Evolutionary conservation across 2,113 vertebrate genomes (phyloP), one percentile per base, ranked within the genome.

Genomic region (Hippoglossus stenolepis): DNA sequence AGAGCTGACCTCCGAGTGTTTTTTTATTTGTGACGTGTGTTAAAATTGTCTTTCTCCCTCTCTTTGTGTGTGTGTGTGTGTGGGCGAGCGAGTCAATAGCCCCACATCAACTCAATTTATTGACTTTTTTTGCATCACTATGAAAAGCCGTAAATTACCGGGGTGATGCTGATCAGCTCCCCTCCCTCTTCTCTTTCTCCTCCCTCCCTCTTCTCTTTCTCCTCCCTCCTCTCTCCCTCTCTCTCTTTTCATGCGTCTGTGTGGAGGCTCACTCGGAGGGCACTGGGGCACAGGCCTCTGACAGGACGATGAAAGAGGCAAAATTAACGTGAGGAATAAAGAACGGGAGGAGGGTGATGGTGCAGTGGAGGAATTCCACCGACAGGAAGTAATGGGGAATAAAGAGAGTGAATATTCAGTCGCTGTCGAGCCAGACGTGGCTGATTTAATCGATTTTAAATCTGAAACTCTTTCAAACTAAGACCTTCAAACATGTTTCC

Each of bases 71-170:
- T 28, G 28, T 28, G 28, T n/a, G n/a, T 31, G 28, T 7, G 59
- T 11, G 59, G 5, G 28, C 0, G 1, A 64, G 24, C 1, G 26
- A 28, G 40, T 85, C 73, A 85, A 76, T 62, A 56, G 79, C 70
- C 59, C 61, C 79, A 68, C 87, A 87, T 85, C 77, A 83, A 69
- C 59, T 78, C 43, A 80, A 82, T 91, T 92, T 86, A 93, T 81
- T 75, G 89, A 86, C 89, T 73, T 82, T 84, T 31, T 93, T 90
- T 85, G 86, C 91, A 93, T 90, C 68, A 86, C 90, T 88, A 92
- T 90, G 85, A 90, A 85, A 85, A 80, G 87, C 75, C 70, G 66
- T 93, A 90, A 92, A 91, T 90, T 82, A 90, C 66, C 7, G 0
- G 70, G 64, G 67, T 17, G 60, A 86, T 79, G 67, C 74, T 24